A percentile compares a stretch with the other conserved stretches of the same genome.
These are phyloP conservation scores for Protonibea diacanthus DNA, from an alignment of 2,797 vertebrate species.

Conservation along the genomic window DNA sequence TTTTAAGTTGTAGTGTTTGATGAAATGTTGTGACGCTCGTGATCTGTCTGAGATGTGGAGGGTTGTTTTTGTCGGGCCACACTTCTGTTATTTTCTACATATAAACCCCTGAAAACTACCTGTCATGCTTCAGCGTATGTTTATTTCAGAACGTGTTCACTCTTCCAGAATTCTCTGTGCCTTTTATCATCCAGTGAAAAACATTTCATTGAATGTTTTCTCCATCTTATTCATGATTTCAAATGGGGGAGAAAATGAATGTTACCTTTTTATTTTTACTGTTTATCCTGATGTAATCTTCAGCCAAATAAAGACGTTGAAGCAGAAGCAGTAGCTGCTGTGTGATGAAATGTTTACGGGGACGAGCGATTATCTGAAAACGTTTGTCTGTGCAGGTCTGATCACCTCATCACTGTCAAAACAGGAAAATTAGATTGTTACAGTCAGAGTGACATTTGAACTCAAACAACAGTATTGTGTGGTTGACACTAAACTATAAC, in stretches of 20 bases:
- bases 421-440: no score
- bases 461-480: no score
- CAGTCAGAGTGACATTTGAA: no score
- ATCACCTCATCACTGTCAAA: neutral
- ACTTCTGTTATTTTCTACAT: neutral
- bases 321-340: slow-evolving; percentile 5
- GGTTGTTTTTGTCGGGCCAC: slow-evolving; percentile 10
- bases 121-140: neutral
- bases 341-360: slow-evolving; percentile 12
- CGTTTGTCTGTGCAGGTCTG: neutral
- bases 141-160: slow-evolving; percentile 10
- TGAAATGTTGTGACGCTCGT: slow-evolving; percentile 11
- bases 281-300: slow-evolving; percentile 41
- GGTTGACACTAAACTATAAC: no score
- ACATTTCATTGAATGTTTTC: neutral
- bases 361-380: neutral
- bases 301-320: slow-evolving; percentile 60
- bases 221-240: neutral
- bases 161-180: slow-evolving; percentile 37
- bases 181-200: slow-evolving; percentile 28
- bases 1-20: slow-evolving; percentile 25
- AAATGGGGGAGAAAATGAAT: neutral
- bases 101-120: neutral
- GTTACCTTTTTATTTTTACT: slow-evolving; percentile 21
- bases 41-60: neutral